Base-by-base conservation (phyloP, 1,140 invertebrate genomes). In the Drosophila serrata region DNA sequence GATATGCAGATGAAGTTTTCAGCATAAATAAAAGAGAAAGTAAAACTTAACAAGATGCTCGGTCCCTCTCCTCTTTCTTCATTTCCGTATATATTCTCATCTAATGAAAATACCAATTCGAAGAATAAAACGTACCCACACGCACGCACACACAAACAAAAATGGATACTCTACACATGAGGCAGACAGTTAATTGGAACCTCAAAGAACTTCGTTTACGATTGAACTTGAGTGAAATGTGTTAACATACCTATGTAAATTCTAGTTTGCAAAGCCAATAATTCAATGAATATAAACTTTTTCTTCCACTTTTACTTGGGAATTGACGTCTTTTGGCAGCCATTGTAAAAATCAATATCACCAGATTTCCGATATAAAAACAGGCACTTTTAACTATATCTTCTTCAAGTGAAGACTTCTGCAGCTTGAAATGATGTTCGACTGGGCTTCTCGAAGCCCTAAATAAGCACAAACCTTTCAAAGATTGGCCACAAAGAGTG, bases 11-110 rank as follows among this genome's bases (percentile, higher is more conserved):
- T 63, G 57, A 58, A 79, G 53, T 57, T 72, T 58, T 59, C 40
- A 79, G 74, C 77, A 90, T 90, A 88, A 85, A 90, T 88, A 90
- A 88, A 88, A 85, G 85, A 88, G 85, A 88, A 88, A 88, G 85
- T 90, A 81, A 84, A 81, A 53, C 63, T 73, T 70, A 69, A 75
- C 49, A 80, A 82, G 78, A 87, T 74, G 67, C 55, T 40, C 42
- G 37, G 27, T 7, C n/a, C 12, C 22, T 15, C 9, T 29, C n/a
- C 22, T 17, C 40, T 5, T 15, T 9, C 13, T 17, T 49, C 3
- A 24, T 22, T n/a, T 40, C 48, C 37, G 35, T 51, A 82, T 19
- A 55, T 24, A 35, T 37, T 48, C 42, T 65, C 29, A 57, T 49
- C 56, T 43, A 60, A 17, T 46, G 51, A 43, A 55, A 62, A 70